Evolutionary conservation across 2,797 vertebrate genomes (phyloP).

Genomic region (Acanthiza pusilla): DNA sequence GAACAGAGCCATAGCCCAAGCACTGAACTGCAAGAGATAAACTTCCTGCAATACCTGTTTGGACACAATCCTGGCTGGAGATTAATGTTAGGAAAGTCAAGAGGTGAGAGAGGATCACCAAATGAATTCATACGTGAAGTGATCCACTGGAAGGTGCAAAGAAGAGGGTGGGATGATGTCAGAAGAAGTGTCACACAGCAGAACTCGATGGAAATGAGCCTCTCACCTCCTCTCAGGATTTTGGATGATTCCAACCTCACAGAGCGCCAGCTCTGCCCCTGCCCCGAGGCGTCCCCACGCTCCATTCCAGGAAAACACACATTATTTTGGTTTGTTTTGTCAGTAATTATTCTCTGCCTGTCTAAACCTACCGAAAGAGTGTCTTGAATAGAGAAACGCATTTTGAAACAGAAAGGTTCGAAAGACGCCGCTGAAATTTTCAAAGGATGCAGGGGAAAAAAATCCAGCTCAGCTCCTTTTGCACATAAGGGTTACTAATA

Average conservation of each 20-base stretch:
- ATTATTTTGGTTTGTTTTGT: not conserved
- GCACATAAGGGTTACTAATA: not conserved
- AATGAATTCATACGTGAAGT: no score
- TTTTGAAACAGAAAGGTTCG: not conserved
- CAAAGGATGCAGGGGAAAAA: not conserved
- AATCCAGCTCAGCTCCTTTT: not conserved
- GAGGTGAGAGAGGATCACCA: not conserved
- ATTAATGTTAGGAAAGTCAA: not conserved
- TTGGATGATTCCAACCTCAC: not conserved
- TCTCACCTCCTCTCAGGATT: not conserved
- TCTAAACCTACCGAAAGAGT: not conserved
- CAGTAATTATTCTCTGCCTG: not conserved
- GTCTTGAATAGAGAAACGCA: not conserved
- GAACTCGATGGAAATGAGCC: accelerated
- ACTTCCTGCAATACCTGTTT: not conserved
- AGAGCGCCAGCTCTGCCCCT: not conserved
- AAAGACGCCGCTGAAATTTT: not conserved
- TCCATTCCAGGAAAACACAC: not conserved
- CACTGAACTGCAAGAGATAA: not conserved
- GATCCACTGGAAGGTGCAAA: not conserved
- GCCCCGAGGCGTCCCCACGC: not conserved
- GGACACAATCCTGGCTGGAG: not conserved
- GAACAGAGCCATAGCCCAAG: not conserved
- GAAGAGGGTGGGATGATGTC: not conserved
- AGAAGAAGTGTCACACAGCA: not conserved